Evolutionary conservation across 1,140 invertebrate genomes (phyloP).

Genomic region (Tetramorium alpestre): DNA sequence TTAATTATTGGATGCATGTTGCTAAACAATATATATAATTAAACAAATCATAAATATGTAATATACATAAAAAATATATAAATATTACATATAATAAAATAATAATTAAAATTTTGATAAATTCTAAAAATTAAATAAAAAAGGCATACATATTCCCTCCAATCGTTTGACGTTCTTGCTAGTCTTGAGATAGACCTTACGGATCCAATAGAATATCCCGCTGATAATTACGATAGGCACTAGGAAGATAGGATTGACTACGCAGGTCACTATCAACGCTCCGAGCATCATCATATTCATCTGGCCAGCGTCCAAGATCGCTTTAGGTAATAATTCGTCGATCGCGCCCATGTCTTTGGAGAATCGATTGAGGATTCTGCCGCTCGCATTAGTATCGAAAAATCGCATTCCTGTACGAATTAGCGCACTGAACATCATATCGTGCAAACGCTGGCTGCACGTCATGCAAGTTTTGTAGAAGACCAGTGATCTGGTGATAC

Average conservation of each 20-base stretch:
- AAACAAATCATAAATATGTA: background rate
- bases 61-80: background rate
- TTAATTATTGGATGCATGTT: background rate
- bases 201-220: slow-evolving; percentile 90
- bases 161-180: slow-evolving; percentile 94
- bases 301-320: slow-evolving; percentile 92
- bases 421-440: slow-evolving; percentile 88
- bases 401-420: slow-evolving; percentile 89
- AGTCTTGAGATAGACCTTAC: slow-evolving; percentile 92
- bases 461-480: slow-evolving; percentile 90
- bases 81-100: too few relatives aligned
- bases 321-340: slow-evolving; percentile 94
- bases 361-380: slow-evolving; percentile 91
- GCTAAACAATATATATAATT: background rate
- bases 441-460: slow-evolving; percentile 89
- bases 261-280: slow-evolving; percentile 89
- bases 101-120: background rate
- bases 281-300: slow-evolving; percentile 88
- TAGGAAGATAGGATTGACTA: slow-evolving; percentile 91
- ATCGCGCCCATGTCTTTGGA: slow-evolving; percentile 93
- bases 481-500: slow-evolving; percentile 84
- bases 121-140: background rate
- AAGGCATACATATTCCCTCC: slow-evolving; percentile 91
- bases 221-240: slow-evolving; percentile 89
- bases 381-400: slow-evolving; percentile 92